phyloP scores from a whole-genome alignment of 2,797 vertebrate species.

The Gorsachius magnificus region DNA sequence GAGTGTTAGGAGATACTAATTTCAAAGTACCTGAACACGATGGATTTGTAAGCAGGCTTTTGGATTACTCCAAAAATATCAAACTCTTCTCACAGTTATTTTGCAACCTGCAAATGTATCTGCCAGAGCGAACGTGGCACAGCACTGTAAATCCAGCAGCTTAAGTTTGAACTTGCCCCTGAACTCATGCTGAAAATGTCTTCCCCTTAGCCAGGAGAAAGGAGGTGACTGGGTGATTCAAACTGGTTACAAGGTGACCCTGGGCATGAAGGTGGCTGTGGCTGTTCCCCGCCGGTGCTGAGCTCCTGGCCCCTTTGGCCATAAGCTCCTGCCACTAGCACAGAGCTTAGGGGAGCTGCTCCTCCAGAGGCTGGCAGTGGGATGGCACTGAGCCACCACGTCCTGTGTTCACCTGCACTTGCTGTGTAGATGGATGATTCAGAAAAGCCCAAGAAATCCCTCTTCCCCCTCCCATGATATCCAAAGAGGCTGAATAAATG shows the following conservation, averaged over 20 bases:
- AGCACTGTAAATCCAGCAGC: not conserved
- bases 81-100: not conserved
- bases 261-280: fast-evolving
- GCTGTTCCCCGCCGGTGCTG: fast-evolving
- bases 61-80: not conserved
- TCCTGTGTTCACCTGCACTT: fast-evolving
- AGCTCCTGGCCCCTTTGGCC: fast-evolving
- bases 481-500: not conserved
- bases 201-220: not conserved
- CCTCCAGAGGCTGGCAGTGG: not conserved
- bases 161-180: not conserved
- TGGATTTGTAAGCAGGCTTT: not conserved
- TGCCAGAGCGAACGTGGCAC: not conserved
- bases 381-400: not conserved
- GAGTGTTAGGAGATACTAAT: not conserved
- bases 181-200: not conserved
- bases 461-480: not conserved
- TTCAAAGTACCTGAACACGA: not conserved
- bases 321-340: not conserved
- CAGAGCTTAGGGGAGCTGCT: not conserved
- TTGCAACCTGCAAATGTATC: fast-evolving
- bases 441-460: not conserved
- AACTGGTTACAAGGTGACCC: not conserved
- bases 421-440: not conserved
- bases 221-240: not conserved